phyloP scores from a whole-genome alignment of 2,113 vertebrate genomes.

The Hemiprocne comata region DNA sequence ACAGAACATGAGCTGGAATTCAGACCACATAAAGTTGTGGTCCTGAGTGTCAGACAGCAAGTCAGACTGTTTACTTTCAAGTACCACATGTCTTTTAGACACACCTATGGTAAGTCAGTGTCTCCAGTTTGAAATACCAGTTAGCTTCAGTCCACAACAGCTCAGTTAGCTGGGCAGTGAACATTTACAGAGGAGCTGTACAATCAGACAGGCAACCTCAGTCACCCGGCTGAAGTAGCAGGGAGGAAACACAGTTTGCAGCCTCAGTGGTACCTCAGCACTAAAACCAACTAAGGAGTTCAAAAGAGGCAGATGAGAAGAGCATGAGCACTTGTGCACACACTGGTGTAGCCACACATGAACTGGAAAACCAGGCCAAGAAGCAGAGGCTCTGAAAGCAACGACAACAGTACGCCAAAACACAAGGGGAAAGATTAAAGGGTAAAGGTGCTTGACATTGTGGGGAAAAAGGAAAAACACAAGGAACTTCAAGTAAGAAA shows the following conservation, averaged over 20 bases:
- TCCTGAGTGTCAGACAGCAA: neutral
- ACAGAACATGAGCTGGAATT: neutral
- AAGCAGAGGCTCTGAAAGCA: neutral
- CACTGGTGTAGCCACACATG: fast-evolving
- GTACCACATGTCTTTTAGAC: neutral
- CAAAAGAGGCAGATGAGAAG: neutral
- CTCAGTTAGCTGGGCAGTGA: neutral
- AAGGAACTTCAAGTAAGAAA: neutral
- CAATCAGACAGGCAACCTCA: neutral
- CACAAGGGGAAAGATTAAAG: neutral
- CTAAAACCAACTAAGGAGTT: neutral
- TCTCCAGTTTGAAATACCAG: neutral
- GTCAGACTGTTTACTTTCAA: neutral
- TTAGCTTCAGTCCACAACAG: neutral
- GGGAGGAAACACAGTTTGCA: neutral
- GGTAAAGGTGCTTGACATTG: neutral
- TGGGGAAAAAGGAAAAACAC: neutral
- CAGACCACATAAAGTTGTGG: neutral
- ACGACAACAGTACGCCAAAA: neutral
- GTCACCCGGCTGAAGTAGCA: neutral
- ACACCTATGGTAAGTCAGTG: neutral
- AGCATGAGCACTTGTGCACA: neutral
- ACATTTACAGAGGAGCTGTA: neutral
- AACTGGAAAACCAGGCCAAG: neutral
- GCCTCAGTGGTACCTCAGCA: neutral